Conservation (phyloP, 2,797 vertebrate species). For the Sebastes nivosus region DNA sequence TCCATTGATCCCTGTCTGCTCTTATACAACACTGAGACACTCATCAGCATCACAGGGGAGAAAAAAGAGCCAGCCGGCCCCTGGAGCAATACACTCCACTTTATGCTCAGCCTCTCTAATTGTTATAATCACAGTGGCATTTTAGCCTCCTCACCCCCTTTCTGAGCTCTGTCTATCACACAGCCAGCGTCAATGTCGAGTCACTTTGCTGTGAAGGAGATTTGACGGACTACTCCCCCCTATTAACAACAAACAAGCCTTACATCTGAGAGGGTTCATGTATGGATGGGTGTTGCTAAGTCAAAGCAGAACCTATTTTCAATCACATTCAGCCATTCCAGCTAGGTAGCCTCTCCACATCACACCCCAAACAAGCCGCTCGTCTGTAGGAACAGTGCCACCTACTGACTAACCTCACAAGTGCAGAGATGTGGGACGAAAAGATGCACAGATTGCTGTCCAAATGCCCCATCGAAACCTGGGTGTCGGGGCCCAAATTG, state of each 20-base stretch:
- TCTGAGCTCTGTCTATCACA: slow-evolving; percentile 59
- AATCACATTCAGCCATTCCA: slow-evolving; percentile 59
- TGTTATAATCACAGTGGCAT: slow-evolving; percentile 73
- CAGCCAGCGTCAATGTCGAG: slow-evolving; percentile 38
- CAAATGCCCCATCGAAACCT: neutral
- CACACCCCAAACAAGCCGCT: slow-evolving; percentile 4
- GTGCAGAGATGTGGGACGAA: slow-evolving; percentile 7
- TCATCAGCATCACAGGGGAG: slow-evolving; percentile 70
- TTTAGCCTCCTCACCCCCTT: slow-evolving; percentile 66
- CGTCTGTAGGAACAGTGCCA: slow-evolving; percentile 77
- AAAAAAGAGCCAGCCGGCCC: slow-evolving; percentile 51
- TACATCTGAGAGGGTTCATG: slow-evolving; percentile 65
- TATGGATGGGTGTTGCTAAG: slow-evolving; percentile 51
- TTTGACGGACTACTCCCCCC: slow-evolving; percentile 59
- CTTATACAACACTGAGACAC: slow-evolving; percentile 61
- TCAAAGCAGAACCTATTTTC: slow-evolving; percentile 69
- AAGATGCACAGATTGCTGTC: neutral
- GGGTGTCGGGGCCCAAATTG: neutral
- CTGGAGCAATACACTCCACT: slow-evolving; percentile 49
- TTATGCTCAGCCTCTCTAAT: slow-evolving; percentile 68
- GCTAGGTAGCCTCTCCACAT: slow-evolving; percentile 40
- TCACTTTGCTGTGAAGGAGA: slow-evolving; percentile 57
- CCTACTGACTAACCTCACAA: slow-evolving; percentile 57
- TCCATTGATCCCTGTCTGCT: slow-evolving; percentile 74
- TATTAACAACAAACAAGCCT: slow-evolving; percentile 77